Conservation (phyloP, 2,113 vertebrate species). For the Bombycilla garrulus region DNA sequence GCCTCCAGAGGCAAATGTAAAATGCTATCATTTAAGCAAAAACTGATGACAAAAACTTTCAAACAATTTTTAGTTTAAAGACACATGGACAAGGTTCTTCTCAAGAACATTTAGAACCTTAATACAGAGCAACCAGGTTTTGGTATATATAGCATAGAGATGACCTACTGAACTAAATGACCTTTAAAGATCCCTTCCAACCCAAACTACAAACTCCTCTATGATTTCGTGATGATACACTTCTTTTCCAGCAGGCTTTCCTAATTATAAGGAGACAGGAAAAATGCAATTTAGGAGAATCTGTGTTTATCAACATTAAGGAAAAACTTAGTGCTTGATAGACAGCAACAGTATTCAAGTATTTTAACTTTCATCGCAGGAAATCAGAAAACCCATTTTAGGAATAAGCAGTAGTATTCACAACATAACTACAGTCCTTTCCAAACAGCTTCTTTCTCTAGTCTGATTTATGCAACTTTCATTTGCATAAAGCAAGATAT, state of each 20-base stretch:
- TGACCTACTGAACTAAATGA: background rate
- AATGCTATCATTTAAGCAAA: background rate
- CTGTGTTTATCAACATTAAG: background rate
- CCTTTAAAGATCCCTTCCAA: background rate
- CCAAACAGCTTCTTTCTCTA: background rate
- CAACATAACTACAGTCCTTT: background rate
- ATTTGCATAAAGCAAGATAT: background rate
- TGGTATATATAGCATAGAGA: background rate
- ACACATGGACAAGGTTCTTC: background rate
- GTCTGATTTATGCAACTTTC: background rate
- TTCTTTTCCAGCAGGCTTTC: background rate
- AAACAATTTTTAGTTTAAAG: background rate
- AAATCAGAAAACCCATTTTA: background rate
- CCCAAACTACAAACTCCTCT: background rate
- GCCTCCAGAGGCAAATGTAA: background rate
- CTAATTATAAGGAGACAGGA: background rate
- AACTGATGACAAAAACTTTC: background rate
- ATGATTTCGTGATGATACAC: fast-evolving
- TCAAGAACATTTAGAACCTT: background rate
- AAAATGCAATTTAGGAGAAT: background rate
- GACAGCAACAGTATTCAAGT: background rate
- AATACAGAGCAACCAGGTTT: background rate
- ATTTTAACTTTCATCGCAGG: background rate
- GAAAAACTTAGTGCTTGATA: background rate
- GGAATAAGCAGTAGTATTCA: background rate